Percentiles rank a stretch among this genome's conserved stretches.
These are phyloP conservation scores for Bombus soroeensis DNA, from an alignment of 1,140 invertebrate genomes.

Conservation along the genomic window DNA sequence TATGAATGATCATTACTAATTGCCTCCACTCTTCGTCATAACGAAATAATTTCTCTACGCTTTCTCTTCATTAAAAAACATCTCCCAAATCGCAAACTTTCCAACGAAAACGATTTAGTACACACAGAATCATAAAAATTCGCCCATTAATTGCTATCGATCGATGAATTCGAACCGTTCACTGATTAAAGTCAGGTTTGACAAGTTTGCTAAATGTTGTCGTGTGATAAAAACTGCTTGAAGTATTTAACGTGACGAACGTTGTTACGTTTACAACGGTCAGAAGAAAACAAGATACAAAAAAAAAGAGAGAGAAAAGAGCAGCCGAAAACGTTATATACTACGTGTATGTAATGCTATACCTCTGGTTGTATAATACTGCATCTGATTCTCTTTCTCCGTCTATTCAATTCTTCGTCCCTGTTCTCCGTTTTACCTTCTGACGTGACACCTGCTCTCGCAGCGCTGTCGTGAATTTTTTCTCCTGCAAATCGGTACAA, in stretches of 20 bases:
- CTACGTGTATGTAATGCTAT: constrained; percentile 9
- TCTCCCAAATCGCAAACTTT: neutral
- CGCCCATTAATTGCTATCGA: neutral
- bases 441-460: constrained; percentile 20
- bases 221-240: neutral
- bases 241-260: neutral
- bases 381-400: constrained; percentile 38
- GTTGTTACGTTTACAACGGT: neutral
- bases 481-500: neutral
- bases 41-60: neutral
- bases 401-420: neutral
- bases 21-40: neutral
- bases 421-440: neutral
- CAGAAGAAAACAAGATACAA: neutral
- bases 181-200: neutral
- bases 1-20: neutral
- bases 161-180: constrained; percentile 1
- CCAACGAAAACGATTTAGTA: neutral
- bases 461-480: constrained; percentile 7
- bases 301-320: neutral
- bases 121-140: neutral
- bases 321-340: constrained; percentile 60
- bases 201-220: constrained; percentile 5
- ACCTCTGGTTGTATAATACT: constrained; percentile 54
- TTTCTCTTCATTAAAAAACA: neutral